Evolutionary conservation across 2,888 invertebrate genomes (phyloP), one percentile per base, ranked within the genome.

Genomic region (Drosophila barbarae): DNA sequence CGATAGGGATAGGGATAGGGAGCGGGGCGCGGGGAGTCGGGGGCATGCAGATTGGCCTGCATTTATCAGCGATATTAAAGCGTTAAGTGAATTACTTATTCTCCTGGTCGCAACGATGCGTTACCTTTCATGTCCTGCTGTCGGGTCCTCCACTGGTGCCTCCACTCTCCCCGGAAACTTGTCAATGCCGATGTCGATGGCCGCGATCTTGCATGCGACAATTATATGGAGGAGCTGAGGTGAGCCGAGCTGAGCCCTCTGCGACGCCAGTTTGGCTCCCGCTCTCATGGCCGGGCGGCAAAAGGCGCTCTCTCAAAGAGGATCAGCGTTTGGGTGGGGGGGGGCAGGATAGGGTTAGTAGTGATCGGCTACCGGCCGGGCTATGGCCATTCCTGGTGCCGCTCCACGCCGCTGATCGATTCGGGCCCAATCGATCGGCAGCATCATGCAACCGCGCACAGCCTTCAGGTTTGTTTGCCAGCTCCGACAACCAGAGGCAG

Each of bases 31-130:
- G 28, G 18, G 23, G 23, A 21, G 21, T 1, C 26, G 23, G 42
- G 30, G 34, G 35, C 35, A 28, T 42, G 53, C 59, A 70, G 44
- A 83, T 72, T 74, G 76, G 56, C 46, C 60, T 63, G 78, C 72
- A 87, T 86, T 86, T 85, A 86, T 86, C 84, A 80, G 84, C 71
- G 84, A 85, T 84, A 86, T 87, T 86, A 86, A 86, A 82, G 87
- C 82, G 85, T 86, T 87, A 87, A 87, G 87, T 87, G 86, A 86
- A 86, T 85, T 86, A 85, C 86, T 86, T 84, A 76, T 76, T 79
- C 83, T 74, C 65, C 35, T 56, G 65, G 60, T 49, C 59, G 60
- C 66, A 60, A 71, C 81, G 77, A 74, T 85, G 85, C 85, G 87
- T 85, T 84, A 82, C 85, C 85, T 82, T 85, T 86, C 84, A 76